A percentile compares a stretch with the other conserved stretches of the same genome.
Conservation (phyloP, 1,140 invertebrate species). For the Conus ventricosus region DNA sequence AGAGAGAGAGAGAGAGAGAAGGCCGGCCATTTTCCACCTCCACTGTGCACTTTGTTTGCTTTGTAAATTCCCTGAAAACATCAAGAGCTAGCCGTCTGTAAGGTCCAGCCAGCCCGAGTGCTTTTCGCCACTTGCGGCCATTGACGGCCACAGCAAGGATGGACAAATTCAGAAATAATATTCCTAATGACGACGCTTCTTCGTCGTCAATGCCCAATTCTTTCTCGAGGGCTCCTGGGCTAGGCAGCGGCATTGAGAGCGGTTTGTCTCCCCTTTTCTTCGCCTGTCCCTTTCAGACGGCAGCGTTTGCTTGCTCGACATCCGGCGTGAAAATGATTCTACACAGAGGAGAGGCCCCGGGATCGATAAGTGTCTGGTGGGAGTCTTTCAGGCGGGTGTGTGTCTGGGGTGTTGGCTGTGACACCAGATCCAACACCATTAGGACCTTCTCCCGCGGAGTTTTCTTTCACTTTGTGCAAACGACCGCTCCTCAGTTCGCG, state of each 20-base stretch:
- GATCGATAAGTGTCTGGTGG: slow-evolving; percentile 16
- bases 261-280: slow-evolving; percentile 31
- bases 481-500: background rate
- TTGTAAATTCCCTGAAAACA: slow-evolving; percentile 39
- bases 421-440: slow-evolving; percentile 5
- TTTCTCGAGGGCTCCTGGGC: background rate
- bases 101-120: background rate
- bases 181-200: slow-evolving; percentile 35
- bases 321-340: slow-evolving; percentile 37
- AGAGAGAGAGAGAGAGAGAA: too few species aligned
- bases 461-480: slow-evolving; percentile 9
- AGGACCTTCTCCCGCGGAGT: slow-evolving; percentile 1
- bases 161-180: slow-evolving; percentile 40
- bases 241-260: slow-evolving; percentile 7
- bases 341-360: background rate
- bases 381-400: background rate
- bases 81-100: slow-evolving; percentile 21
- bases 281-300: background rate
- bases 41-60: slow-evolving; percentile 31
- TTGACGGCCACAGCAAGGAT: slow-evolving; percentile 15
- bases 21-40: background rate
- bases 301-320: slow-evolving; percentile 14
- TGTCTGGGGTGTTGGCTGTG: background rate
- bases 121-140: slow-evolving; percentile 19
- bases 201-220: slow-evolving; percentile 21